A percentile compares a stretch with the other conserved stretches of the same genome.
Conservation (phyloP, 2,888 invertebrate species). For the Drosophila algonquin region DNA sequence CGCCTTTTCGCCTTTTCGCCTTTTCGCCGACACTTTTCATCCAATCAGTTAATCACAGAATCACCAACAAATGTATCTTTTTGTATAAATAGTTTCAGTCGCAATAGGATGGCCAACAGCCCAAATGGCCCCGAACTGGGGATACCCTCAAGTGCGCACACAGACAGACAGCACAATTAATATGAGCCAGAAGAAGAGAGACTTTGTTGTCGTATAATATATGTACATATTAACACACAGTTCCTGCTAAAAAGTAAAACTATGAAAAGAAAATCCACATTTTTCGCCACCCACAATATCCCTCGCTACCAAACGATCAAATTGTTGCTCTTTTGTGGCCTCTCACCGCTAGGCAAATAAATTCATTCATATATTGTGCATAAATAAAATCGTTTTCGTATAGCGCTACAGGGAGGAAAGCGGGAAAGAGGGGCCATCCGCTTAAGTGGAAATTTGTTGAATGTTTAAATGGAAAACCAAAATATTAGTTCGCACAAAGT, state of each 20-base stretch:
- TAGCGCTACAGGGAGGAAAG: not conserved
- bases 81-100: not conserved
- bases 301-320: slow-evolving; percentile 13
- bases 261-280: not conserved
- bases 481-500: not conserved
- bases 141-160: not conserved
- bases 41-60: slow-evolving; percentile 27
- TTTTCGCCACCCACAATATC: slow-evolving; percentile 22
- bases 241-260: slow-evolving; percentile 18
- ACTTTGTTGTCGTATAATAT: not conserved
- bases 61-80: not conserved
- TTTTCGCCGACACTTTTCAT: slow-evolving; percentile 20
- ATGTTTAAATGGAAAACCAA: not conserved
- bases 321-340: slow-evolving; percentile 16
- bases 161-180: not conserved
- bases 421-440: not conserved
- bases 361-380: slow-evolving; percentile 30
- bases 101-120: too few relatives aligned
- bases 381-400: slow-evolving; percentile 15
- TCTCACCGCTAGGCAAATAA: slow-evolving; percentile 32
- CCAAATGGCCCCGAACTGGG: not conserved
- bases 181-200: slow-evolving; percentile 2
- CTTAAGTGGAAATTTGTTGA: not conserved
- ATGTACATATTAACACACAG: not conserved
- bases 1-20: slow-evolving; percentile 10